A percentile compares a stretch with the other conserved stretches of the same genome.
Conservation (phyloP, 2,888 invertebrate species). For the Patella caerulea region DNA sequence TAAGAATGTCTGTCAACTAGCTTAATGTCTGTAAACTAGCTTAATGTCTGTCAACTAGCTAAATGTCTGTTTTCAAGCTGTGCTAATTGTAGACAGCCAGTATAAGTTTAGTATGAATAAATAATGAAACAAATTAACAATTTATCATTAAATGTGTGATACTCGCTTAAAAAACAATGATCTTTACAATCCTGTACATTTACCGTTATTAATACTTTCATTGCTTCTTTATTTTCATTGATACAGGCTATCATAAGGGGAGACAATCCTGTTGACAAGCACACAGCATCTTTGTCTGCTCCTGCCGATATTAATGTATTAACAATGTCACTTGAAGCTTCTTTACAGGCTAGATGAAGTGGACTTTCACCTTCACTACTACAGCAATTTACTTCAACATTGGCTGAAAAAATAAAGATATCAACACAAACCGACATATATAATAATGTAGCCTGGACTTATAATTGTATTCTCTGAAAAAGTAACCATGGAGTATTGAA, state of each 20-base stretch:
- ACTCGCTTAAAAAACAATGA: neutral
- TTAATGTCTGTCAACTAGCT: too few species aligned
- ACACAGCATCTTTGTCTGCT: slow-evolving; percentile 47
- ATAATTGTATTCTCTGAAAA: too few species aligned
- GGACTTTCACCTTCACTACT: slow-evolving; percentile 48
- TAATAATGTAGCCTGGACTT: too few species aligned
- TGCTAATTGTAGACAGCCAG: too few species aligned
- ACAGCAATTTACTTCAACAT: slow-evolving; percentile 40
- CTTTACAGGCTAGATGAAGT: slow-evolving; percentile 47
- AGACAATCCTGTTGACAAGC: slow-evolving; percentile 41
- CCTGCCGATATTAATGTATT: slow-evolving; percentile 42
- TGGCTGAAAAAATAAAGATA: slow-evolving; percentile 31
- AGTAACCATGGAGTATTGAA: too few species aligned
- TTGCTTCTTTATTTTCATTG: slow-evolving; percentile 51
- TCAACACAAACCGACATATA: neutral
- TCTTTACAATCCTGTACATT: neutral
- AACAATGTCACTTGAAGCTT: slow-evolving; percentile 42
- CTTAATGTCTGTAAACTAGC: too few species aligned
- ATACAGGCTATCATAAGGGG: slow-evolving; percentile 57
- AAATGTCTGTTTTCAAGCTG: too few species aligned
- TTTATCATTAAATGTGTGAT: neutral
- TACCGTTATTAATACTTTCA: slow-evolving; percentile 54
- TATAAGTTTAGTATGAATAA: too few species aligned
- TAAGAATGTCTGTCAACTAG: too few species aligned
- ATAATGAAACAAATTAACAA: too few species aligned